phyloP scores from a whole-genome alignment of 2,888 invertebrate species.

The Polyommatus iphigenia region DNA sequence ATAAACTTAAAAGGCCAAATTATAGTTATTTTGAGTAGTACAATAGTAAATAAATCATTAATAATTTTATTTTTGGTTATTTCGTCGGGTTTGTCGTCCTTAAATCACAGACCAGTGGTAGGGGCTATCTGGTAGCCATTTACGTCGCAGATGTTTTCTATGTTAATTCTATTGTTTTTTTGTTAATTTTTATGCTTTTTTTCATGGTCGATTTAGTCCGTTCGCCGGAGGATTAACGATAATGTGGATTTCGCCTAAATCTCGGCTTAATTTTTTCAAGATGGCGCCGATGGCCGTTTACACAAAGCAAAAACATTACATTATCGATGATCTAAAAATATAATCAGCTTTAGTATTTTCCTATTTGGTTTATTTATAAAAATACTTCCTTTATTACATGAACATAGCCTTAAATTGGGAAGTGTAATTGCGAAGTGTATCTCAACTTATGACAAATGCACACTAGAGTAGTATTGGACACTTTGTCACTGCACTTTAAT shows the following conservation, averaged over 20 bases:
- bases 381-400: too few relatives aligned
- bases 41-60: too few relatives aligned
- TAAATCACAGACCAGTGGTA: conserved; percentile 47
- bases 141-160: conserved; percentile 77
- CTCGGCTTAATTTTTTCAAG: conserved; percentile 48
- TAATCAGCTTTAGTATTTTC: background rate
- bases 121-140: conserved; percentile 53
- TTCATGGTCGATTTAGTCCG: conserved; percentile 76
- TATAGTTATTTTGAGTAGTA: too few relatives aligned
- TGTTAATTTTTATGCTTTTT: conserved; percentile 77
- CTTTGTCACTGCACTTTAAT: too few relatives aligned
- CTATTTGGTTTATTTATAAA: background rate
- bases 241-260: conserved; percentile 59
- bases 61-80: too few relatives aligned
- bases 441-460: too few relatives aligned
- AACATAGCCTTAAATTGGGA: too few relatives aligned
- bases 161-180: conserved; percentile 80
- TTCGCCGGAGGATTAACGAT: conserved; percentile 71
- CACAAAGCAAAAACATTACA: conserved; percentile 16
- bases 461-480: too few relatives aligned
- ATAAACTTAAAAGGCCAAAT: too few relatives aligned
- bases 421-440: too few relatives aligned
- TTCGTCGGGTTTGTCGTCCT: too few relatives aligned
- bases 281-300: conserved; percentile 25
- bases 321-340: conserved; percentile 22